phyloP scores from a whole-genome alignment of 2,888 invertebrate species.

The Drosophila bunnanda region DNA sequence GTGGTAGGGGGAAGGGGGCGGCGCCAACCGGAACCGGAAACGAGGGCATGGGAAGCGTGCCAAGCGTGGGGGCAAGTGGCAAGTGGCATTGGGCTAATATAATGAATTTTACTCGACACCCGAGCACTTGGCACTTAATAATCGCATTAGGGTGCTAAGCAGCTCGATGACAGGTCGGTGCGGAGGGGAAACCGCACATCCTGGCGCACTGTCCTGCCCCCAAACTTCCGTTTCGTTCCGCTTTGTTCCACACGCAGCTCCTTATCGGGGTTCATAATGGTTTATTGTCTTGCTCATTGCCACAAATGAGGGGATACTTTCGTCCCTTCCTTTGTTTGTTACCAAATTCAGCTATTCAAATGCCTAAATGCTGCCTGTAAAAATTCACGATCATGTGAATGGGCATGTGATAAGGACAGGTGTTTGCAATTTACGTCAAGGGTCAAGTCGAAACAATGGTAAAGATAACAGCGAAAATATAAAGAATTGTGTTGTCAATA shows the following conservation, averaged over 20 bases:
- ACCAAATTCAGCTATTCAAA: constrained; percentile 1
- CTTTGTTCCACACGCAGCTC: constrained; percentile 32
- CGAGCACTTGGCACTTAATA: constrained; percentile 76
- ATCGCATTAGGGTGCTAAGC: constrained; percentile 77
- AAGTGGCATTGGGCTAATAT: constrained; percentile 57
- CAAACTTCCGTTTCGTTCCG: constrained; percentile 27
- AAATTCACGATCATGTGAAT: constrained; percentile 25
- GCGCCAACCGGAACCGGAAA: constrained; percentile 14
- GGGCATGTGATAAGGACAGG: constrained; percentile 54
- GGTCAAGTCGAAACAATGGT: constrained; percentile 10
- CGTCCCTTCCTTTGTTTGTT: constrained; percentile 17
- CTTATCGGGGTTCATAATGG: constrained; percentile 67
- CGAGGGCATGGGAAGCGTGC: constrained; percentile 11
- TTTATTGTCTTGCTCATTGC: constrained; percentile 76
- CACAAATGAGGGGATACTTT: constrained; percentile 60
- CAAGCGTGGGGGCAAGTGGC: constrained; percentile 7
- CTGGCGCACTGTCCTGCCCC: neutral
- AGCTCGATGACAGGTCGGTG: constrained; percentile 67
- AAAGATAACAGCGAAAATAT: too few relatives aligned
- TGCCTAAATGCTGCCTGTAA: constrained; percentile 28
- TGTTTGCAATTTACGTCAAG: constrained; percentile 52
- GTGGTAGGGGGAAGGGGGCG: too few relatives aligned
- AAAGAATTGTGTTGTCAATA: too few relatives aligned
- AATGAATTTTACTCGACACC: constrained; percentile 76
- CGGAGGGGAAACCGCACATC: constrained; percentile 3